phyloP scores from a whole-genome alignment of 2,797 vertebrate species.

The Enteromius mattozi region DNA sequence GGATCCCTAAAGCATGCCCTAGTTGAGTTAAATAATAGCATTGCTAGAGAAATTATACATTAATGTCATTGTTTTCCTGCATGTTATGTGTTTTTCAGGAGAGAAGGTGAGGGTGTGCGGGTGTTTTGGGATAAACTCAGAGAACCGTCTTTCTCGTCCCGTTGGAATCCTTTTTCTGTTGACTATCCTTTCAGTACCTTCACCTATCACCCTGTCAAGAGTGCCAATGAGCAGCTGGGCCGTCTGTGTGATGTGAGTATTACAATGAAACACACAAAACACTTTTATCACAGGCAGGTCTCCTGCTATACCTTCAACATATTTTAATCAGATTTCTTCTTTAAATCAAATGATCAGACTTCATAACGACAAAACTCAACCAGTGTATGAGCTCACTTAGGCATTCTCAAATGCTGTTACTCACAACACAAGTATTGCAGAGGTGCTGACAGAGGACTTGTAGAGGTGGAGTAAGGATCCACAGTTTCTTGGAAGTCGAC shows the following conservation, averaged over 20 bases:
- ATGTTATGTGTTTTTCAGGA: conserved; percentile 66
- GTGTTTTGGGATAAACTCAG: conserved; percentile 79
- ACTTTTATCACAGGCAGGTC: not conserved
- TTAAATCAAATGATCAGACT: conserved; percentile 4
- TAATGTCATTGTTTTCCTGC: conserved; percentile 16
- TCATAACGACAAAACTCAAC: not conserved
- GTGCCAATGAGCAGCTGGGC: conserved; percentile 67
- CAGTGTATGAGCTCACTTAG: not conserved
- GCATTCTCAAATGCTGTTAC: not conserved
- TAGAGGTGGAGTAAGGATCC: conserved; percentile 12
- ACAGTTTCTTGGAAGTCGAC: conserved; percentile 28
- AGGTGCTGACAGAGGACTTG: not conserved
- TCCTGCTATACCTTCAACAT: not conserved
- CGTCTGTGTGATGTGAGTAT: conserved; percentile 77
- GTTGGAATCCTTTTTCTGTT: conserved; percentile 82
- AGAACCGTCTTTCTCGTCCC: conserved; percentile 77
- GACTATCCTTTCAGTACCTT: conserved; percentile 81
- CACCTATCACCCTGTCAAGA: conserved; percentile 77
- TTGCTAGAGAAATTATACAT: not conserved
- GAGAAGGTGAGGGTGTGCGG: conserved; percentile 81
- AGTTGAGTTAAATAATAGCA: not conserved
- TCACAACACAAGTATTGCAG: conserved; percentile 4
- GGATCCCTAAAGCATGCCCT: not conserved
- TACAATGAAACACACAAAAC: not conserved
- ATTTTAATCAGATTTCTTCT: not conserved